These are phyloP conservation scores for Petrocephalus schoutedeni DNA, from an alignment of 2,797 vertebrate species.

Conservation along the genomic window DNA sequence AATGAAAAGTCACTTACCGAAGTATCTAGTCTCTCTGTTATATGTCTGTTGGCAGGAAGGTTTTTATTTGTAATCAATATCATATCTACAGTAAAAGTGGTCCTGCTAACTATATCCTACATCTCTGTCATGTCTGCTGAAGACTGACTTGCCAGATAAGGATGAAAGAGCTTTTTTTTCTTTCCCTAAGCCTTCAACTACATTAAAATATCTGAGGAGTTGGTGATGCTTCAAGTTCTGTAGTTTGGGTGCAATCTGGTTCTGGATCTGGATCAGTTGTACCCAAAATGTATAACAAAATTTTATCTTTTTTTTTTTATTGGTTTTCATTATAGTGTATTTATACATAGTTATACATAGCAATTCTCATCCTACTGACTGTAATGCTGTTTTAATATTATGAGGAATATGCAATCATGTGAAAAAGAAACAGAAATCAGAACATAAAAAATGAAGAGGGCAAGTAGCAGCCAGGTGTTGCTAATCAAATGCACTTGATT, in stretches of 20 bases:
- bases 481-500: too few relatives aligned
- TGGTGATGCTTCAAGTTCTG: conserved; percentile 36
- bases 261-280: not conserved
- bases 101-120: conserved; percentile 43
- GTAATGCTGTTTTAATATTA: not conserved
- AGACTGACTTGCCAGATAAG: conserved; percentile 55
- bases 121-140: conserved; percentile 49
- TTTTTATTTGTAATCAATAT: not conserved
- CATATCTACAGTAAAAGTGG: conserved; percentile 35
- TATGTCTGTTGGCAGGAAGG: not conserved
- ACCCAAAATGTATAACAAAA: not conserved
- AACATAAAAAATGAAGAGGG: too few relatives aligned
- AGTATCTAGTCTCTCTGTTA: not conserved
- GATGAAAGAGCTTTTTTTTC: conserved; percentile 30
- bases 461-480: too few relatives aligned
- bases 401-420: not conserved
- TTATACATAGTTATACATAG: not conserved
- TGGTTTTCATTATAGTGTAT: not conserved
- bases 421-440: too few relatives aligned
- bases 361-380: not conserved
- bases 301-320: not conserved
- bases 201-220: conserved; percentile 47
- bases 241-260: not conserved
- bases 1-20: not conserved
- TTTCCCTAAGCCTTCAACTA: conserved; percentile 47